Conservation (phyloP, 2,113 vertebrate species). For the Eudyptes chrysolophus region DNA sequence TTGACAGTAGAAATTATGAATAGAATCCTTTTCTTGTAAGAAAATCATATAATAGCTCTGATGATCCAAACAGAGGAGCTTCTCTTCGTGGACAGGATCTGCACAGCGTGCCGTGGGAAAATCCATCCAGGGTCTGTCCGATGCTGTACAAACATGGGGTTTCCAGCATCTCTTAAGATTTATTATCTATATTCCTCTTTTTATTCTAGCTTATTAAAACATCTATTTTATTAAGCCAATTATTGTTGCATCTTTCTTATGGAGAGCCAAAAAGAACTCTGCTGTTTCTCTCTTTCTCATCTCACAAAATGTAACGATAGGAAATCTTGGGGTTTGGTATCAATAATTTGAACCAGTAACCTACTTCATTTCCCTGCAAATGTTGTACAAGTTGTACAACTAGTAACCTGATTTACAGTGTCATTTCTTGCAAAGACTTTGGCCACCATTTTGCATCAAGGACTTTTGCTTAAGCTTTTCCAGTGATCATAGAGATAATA, state of each 20-base stretch:
- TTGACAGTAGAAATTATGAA: neutral
- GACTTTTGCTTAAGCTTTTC: neutral
- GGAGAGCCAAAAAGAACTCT: neutral
- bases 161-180: neutral
- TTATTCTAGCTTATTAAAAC: neutral
- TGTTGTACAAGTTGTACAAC: neutral
- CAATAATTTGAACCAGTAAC: neutral
- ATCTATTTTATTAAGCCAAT: neutral
- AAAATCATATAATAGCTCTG: neutral
- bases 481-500: neutral
- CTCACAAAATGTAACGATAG: neutral
- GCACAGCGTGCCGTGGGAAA: fast-evolving
- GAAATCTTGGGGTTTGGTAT: neutral
- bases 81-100: neutral
- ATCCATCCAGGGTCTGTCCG: neutral
- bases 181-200: neutral
- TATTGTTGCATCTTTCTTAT: neutral
- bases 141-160: neutral
- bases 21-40: neutral
- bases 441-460: neutral
- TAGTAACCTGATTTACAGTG: neutral
- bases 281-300: neutral
- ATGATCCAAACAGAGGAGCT: neutral
- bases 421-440: neutral
- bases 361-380: neutral